Conservation (phyloP, 2,113 vertebrate genomes). For the Brachyhypopomus gauderio region DNA sequence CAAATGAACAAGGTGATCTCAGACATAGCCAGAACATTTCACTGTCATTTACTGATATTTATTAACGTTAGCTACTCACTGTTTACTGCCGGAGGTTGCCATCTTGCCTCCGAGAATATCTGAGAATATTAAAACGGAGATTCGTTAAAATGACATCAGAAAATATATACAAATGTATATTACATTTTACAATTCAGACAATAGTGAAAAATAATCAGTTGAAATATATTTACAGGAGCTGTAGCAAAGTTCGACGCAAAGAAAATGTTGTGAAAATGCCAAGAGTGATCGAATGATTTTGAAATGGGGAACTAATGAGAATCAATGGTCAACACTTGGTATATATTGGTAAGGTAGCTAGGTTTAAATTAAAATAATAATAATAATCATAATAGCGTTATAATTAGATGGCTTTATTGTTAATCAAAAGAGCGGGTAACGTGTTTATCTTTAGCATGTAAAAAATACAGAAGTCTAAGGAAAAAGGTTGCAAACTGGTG, state of each 20-base stretch:
- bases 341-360: no score
- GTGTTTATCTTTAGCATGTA: background rate
- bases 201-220: background rate
- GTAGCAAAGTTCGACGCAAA: no score
- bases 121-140: constrained; percentile 15
- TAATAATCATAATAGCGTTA: no score
- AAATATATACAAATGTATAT: background rate
- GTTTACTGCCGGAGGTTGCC: constrained; percentile 79
- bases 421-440: no score
- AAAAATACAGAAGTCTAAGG: no score
- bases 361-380: no score
- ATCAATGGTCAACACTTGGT: background rate
- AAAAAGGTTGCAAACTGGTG: background rate
- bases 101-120: constrained; percentile 68
- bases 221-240: background rate
- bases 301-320: background rate
- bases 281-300: background rate
- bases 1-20: background rate
- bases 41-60: background rate
- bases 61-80: constrained; percentile 72
- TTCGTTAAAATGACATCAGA: constrained; percentile 35
- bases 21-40: background rate
- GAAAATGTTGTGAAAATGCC: background rate
- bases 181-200: background rate
- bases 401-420: no score